These are phyloP conservation scores for Hyphantria cunea DNA, from an alignment of 1,140 invertebrate species.

Conservation along the genomic window DNA sequence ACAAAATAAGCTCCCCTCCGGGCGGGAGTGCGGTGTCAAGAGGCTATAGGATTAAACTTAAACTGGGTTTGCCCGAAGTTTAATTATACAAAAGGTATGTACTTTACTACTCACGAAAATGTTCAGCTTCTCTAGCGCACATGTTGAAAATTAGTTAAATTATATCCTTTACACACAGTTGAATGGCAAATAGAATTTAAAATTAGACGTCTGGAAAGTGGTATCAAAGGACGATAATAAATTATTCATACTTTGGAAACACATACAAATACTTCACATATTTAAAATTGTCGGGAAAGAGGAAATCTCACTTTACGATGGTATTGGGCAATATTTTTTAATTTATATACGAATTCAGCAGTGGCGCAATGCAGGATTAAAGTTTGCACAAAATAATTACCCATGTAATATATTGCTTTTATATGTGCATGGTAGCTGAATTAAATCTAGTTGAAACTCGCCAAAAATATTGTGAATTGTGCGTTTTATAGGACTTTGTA, in stretches of 20 bases:
- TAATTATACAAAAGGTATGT: constrained; percentile 81
- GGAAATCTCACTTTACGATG: constrained; percentile 41
- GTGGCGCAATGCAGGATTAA: constrained; percentile 63
- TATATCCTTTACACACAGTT: constrained; percentile 63
- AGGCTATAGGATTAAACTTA: constrained; percentile 81
- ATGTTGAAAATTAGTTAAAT: constrained; percentile 75
- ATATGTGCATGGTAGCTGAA: constrained; percentile 43
- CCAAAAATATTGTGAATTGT: constrained; percentile 53
- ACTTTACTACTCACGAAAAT: constrained; percentile 66
- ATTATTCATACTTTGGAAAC: constrained; percentile 49
- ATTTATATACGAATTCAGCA: constrained; percentile 44
- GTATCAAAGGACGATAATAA: constrained; percentile 52
- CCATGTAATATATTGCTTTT: constrained; percentile 42
- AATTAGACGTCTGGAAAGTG: constrained; percentile 61
- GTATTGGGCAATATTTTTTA: constrained; percentile 50
- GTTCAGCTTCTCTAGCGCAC: constrained; percentile 62
- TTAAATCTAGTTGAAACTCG: constrained; percentile 46
- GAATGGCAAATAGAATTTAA: constrained; percentile 67
- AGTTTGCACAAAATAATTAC: constrained; percentile 58
- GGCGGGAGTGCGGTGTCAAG: constrained; percentile 76
- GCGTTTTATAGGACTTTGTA: constrained; percentile 56
- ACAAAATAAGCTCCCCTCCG: constrained; percentile 77
- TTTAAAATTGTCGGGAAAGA: constrained; percentile 39
- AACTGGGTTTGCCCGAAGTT: constrained; percentile 78
- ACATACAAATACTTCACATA: constrained; percentile 33